These are phyloP conservation scores for Cactoblastis cactorum DNA, from an alignment of 2,888 invertebrate genomes.

Conservation along the genomic window DNA sequence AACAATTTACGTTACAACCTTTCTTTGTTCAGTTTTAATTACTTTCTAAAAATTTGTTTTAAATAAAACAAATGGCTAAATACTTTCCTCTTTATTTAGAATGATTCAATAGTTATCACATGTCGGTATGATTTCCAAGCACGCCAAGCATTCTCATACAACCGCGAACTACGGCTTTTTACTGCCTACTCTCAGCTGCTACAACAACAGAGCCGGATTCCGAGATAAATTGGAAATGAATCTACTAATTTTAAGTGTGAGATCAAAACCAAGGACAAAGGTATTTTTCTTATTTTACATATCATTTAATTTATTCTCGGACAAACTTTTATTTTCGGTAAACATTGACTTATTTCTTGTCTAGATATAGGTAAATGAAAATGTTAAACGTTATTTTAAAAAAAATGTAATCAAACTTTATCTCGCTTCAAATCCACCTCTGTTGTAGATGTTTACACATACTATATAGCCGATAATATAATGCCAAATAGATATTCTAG, in stretches of 20 bases:
- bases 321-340: too few relatives aligned
- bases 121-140: slow-evolving; percentile 68
- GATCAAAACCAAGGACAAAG: too few relatives aligned
- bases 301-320: too few relatives aligned
- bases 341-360: too few relatives aligned
- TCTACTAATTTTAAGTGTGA: too few relatives aligned
- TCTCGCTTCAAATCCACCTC: background rate
- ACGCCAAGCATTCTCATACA: slow-evolving; percentile 54
- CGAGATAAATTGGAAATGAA: too few relatives aligned
- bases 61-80: slow-evolving; percentile 39
- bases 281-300: too few relatives aligned
- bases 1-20: background rate
- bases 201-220: slow-evolving; percentile 23
- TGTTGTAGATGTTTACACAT: slow-evolving; percentile 4
- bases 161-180: slow-evolving; percentile 29
- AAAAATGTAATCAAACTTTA: too few relatives aligned
- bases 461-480: slow-evolving; percentile 5
- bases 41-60: slow-evolving; percentile 23
- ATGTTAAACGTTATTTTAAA: too few relatives aligned
- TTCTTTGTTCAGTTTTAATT: background rate
- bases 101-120: slow-evolving; percentile 72
- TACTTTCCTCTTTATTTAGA: slow-evolving; percentile 71
- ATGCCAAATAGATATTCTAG: background rate
- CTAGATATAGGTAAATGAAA: too few relatives aligned
- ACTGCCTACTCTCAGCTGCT: slow-evolving; percentile 33